Evolutionary conservation across 2,797 vertebrate genomes (phyloP).

Genomic region (Paguma larvata): DNA sequence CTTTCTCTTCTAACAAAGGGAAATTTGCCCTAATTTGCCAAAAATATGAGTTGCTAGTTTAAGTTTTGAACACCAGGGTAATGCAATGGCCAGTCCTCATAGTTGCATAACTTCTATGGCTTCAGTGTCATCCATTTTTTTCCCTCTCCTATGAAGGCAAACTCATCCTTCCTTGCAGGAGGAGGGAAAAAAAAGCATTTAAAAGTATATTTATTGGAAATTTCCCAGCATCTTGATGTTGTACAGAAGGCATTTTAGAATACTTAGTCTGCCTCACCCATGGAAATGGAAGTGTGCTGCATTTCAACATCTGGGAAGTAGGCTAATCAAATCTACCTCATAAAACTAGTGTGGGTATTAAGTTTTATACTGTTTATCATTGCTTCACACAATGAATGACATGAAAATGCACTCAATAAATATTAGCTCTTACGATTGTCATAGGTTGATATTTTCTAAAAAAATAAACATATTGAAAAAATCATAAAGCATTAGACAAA

Average conservation of each 20-base stretch:
- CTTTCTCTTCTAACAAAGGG: neutral
- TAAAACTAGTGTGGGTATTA: neutral
- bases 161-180: neutral
- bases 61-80: neutral
- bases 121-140: neutral
- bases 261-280: neutral
- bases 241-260: neutral
- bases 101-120: neutral
- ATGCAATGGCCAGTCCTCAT: neutral
- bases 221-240: neutral
- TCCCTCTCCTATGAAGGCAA: neutral
- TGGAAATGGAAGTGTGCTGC: neutral
- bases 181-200: neutral
- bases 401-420: neutral
- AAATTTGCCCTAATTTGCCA: neutral
- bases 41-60: neutral
- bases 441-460: neutral
- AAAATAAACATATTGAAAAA: neutral
- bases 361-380: neutral
- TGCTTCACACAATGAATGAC: neutral
- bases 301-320: neutral
- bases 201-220: neutral
- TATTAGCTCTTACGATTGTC: neutral
- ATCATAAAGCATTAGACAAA: neutral
- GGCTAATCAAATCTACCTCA: conserved; percentile 14